Evolutionary conservation across 2,113 vertebrate genomes (phyloP).

Genomic region (Crotalus horridus): DNA sequence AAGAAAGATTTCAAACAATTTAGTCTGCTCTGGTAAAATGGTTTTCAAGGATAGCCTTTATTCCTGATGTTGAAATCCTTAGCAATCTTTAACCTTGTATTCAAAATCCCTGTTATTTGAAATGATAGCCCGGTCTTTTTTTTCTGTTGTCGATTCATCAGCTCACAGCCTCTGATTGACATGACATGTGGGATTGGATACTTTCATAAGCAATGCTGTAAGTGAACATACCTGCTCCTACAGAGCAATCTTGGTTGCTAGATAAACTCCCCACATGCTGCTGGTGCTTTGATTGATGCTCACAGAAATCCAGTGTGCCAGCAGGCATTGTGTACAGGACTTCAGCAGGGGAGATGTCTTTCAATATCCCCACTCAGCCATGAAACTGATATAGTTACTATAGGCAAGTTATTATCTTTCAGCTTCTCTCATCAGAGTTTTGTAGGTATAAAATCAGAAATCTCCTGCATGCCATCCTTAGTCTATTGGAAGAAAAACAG

Average conservation of each 20-base stretch:
- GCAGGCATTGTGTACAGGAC: not conserved
- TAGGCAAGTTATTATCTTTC: not conserved
- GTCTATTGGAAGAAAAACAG: not conserved
- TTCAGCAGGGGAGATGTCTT: not conserved
- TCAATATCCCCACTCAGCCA: not conserved
- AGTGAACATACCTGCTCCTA: not conserved
- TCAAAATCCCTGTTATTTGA: not conserved
- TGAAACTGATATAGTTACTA: not conserved
- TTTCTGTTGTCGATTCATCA: not conserved
- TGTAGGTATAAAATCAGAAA: not conserved
- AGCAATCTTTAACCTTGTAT: not conserved
- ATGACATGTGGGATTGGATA: not conserved
- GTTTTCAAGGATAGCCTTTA: not conserved
- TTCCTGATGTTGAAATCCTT: not conserved
- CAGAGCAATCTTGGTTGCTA: not conserved
- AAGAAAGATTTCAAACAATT: not conserved
- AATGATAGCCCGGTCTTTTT: not conserved
- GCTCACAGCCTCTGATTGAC: not conserved
- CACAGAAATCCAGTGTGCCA: not conserved
- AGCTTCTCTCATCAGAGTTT: not conserved
- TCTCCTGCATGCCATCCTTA: not conserved
- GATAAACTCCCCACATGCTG: not conserved
- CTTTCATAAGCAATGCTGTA: not conserved
- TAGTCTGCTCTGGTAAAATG: not conserved
- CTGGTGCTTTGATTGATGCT: conserved; percentile 8